These are phyloP conservation scores for Zaprionus nigranus DNA, from an alignment of 1,140 invertebrate genomes.

Conservation along the genomic window DNA sequence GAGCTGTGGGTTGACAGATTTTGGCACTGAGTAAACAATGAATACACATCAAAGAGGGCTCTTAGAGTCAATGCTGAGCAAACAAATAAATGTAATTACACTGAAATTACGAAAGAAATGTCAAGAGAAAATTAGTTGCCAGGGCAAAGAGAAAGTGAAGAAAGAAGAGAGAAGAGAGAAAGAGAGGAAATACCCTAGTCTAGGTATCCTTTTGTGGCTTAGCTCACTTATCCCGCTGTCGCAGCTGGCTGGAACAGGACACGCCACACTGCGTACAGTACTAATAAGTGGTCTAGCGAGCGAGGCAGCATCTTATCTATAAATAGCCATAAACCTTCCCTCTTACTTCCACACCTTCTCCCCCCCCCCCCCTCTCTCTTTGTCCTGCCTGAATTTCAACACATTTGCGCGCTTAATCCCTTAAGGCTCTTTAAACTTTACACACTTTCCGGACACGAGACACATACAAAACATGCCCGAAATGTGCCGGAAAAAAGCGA, in stretches of 20 bases:
- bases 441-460: slow-evolving; percentile 60
- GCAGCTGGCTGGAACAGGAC: slow-evolving; percentile 54
- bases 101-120: slow-evolving; percentile 74
- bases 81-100: slow-evolving; percentile 81
- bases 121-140: slow-evolving; percentile 67
- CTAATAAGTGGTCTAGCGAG: slow-evolving; percentile 75
- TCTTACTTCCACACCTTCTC: slow-evolving; percentile 6
- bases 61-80: slow-evolving; percentile 74
- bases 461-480: slow-evolving; percentile 46
- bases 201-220: slow-evolving; percentile 49
- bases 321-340: slow-evolving; percentile 76
- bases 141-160: background rate
- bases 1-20: slow-evolving; percentile 69
- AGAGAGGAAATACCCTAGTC: background rate
- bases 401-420: slow-evolving; percentile 82
- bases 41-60: slow-evolving; percentile 15
- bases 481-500: slow-evolving; percentile 44
- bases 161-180: background rate
- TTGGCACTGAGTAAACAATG: slow-evolving; percentile 53
- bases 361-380: background rate
- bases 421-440: slow-evolving; percentile 84
- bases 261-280: slow-evolving; percentile 34
- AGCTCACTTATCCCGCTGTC: slow-evolving; percentile 71
- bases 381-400: slow-evolving; percentile 71
- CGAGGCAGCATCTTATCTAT: slow-evolving; percentile 71